These are phyloP conservation scores for Drosophila macrothrix DNA, from an alignment of 2,888 invertebrate species.

Conservation along the genomic window DNA sequence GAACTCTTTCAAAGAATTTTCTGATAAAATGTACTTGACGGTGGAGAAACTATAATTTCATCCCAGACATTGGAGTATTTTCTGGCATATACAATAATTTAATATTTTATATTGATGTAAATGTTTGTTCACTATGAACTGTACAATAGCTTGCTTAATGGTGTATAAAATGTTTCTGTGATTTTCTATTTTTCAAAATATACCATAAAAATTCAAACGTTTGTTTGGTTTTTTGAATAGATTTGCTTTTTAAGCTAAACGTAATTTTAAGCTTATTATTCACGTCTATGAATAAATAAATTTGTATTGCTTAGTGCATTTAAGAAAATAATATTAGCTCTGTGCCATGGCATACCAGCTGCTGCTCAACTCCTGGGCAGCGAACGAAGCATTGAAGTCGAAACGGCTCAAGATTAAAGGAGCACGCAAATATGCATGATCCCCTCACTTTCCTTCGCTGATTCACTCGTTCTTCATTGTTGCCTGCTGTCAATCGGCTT, in stretches of 20 bases:
- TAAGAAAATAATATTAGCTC: not conserved
- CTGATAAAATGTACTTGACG: not conserved
- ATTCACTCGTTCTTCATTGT: constrained; percentile 26
- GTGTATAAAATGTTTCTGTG: not conserved
- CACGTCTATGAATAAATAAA: not conserved
- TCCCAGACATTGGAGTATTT: not conserved
- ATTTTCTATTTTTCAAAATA: not conserved
- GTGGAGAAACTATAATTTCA: not conserved
- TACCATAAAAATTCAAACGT: not conserved
- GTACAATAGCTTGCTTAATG: not conserved
- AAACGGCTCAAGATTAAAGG: constrained; percentile 23
- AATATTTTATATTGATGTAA: not conserved
- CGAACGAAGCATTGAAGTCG: not conserved
- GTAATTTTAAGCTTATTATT: not conserved
- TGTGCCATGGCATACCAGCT: not conserved
- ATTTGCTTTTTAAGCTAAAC: not conserved
- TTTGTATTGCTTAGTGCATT: not conserved
- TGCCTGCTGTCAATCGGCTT: constrained; percentile 55
- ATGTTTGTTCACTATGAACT: not conserved
- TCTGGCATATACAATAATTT: not conserved
- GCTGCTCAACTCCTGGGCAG: not conserved
- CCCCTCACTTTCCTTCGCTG: not conserved
- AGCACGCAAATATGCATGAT: constrained; percentile 46
- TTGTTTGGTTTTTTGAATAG: not conserved
- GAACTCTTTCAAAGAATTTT: not conserved